Evolutionary conservation across 2,888 invertebrate species (phyloP).

Genomic region (Sicus ferrugineus): DNA sequence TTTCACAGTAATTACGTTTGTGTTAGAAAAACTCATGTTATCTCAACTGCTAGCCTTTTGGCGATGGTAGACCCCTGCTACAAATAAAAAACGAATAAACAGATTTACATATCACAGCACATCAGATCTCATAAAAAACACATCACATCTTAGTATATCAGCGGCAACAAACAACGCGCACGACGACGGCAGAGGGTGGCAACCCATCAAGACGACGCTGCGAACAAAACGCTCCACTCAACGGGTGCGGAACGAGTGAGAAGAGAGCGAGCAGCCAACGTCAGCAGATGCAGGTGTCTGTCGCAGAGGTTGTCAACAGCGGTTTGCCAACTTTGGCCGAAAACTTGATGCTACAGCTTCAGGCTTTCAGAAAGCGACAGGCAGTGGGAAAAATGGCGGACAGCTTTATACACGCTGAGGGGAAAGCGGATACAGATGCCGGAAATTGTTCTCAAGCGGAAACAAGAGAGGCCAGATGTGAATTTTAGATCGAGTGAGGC

Average conservation of each 20-base stretch:
- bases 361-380: too few species aligned
- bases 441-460: slow-evolving; percentile 21
- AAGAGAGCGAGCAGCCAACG: neutral
- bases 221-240: neutral
- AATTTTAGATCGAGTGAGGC: too few species aligned
- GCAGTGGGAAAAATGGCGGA: neutral
- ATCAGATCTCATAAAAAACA: neutral
- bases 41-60: neutral
- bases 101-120: slow-evolving; percentile 24
- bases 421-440: slow-evolving; percentile 22
- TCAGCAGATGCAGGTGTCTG: slow-evolving; percentile 26
- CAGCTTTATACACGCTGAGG: neutral
- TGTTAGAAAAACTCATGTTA: neutral
- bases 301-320: slow-evolving; percentile 24
- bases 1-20: neutral
- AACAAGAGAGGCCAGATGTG: slow-evolving; percentile 22
- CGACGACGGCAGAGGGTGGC: neutral
- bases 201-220: neutral
- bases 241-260: slow-evolving; percentile 6
- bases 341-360: slow-evolving; percentile 1
- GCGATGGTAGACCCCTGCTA: neutral
- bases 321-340: slow-evolving; percentile 11
- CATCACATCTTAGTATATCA: slow-evolving; percentile 10
- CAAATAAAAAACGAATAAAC: neutral
- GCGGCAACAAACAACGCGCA: slow-evolving; percentile 5